A percentile compares a stretch with the other conserved stretches of the same genome.
phyloP scores from a whole-genome alignment of 1,140 invertebrate species.

The Theocolax elegans region DNA sequence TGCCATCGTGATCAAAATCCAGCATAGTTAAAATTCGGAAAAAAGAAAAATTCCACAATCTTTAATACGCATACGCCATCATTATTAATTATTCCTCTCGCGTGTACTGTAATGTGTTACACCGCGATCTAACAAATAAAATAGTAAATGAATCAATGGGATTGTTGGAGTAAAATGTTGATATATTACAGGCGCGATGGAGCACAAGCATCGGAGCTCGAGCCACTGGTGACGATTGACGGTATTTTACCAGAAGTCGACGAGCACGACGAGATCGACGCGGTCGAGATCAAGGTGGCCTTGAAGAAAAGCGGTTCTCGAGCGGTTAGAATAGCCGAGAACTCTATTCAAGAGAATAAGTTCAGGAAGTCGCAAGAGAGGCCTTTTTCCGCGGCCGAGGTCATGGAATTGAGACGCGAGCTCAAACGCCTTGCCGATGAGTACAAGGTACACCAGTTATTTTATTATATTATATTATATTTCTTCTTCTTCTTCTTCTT shows the following conservation, averaged over 20 bases:
- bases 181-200: constrained; percentile 40
- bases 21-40: too few species aligned
- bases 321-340: constrained; percentile 59
- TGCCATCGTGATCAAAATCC: too few species aligned
- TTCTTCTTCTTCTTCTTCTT: too few species aligned
- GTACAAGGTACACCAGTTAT: constrained; percentile 79
- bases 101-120: background rate
- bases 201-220: constrained; percentile 74
- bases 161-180: too few species aligned
- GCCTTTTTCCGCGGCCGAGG: constrained; percentile 64
- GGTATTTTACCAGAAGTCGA: constrained; percentile 70
- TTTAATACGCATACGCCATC: too few species aligned
- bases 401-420: constrained; percentile 88
- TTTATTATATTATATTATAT: too few species aligned
- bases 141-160: too few species aligned
- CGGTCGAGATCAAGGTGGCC: background rate
- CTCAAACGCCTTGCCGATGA: constrained; percentile 90
- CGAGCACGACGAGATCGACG: constrained; percentile 53
- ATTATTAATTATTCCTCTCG: too few species aligned
- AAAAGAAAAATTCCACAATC: too few species aligned
- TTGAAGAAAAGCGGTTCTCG: constrained; percentile 45
- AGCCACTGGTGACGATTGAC: constrained; percentile 77
- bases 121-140: background rate
- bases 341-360: constrained; percentile 9
- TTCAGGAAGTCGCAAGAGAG: constrained; percentile 53